Conservation (phyloP, 2,113 vertebrate species). For the Coracopsis vasa region DNA sequence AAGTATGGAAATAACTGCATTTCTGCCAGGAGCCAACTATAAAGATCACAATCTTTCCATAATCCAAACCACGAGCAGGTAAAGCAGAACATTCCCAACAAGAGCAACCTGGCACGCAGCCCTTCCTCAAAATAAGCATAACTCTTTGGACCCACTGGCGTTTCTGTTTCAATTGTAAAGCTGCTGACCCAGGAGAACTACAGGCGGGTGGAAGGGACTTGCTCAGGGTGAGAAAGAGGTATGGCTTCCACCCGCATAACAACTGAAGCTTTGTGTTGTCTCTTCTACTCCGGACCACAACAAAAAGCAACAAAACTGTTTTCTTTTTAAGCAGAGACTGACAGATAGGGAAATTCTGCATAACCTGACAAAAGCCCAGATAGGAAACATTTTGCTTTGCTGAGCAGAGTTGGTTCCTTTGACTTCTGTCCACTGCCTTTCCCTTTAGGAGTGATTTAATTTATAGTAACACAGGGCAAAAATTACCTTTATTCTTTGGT, state of each 20-base stretch:
- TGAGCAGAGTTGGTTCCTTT: not conserved
- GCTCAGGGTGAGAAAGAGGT: not conserved
- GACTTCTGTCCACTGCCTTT: not conserved
- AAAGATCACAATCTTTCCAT: not conserved
- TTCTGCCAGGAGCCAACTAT: not conserved
- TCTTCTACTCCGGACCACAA: not conserved
- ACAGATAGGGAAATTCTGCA: not conserved
- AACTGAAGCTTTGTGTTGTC: not conserved
- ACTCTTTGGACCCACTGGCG: not conserved
- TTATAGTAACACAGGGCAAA: not conserved
- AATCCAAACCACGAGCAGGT: not conserved
- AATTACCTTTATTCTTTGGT: not conserved
- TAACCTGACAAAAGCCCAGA: not conserved
- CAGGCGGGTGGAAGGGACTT: not conserved
- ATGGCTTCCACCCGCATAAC: not conserved
- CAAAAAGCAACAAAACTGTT: not conserved
- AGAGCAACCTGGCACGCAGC: not conserved
- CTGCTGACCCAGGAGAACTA: not conserved
- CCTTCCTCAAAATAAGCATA: not conserved
- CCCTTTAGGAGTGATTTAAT: not conserved
- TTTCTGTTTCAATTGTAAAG: not conserved
- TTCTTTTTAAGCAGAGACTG: not conserved
- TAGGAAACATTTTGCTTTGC: not conserved
- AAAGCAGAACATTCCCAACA: not conserved
- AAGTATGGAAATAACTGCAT: not conserved